Evolutionary conservation across 1,140 invertebrate species (phyloP).

Genomic region (Caenorhabditis inopinata): DNA sequence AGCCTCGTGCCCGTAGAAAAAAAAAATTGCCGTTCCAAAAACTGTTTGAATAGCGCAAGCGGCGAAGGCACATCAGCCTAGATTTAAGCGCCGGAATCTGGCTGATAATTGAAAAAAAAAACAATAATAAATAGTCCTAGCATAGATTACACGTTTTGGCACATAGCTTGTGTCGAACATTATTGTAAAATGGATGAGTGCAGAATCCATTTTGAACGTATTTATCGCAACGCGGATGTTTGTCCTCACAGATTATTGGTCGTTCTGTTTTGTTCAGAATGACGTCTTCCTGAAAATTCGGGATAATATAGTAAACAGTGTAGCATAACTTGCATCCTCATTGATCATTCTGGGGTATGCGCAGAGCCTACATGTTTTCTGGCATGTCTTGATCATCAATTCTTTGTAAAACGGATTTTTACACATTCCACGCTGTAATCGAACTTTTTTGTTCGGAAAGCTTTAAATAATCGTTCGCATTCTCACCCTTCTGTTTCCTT

Average conservation of each 20-base stretch:
- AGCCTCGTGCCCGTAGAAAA: too few relatives aligned
- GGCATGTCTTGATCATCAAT: slow-evolving; percentile 18
- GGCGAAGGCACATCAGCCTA: too few relatives aligned
- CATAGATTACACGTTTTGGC: slow-evolving; percentile 35
- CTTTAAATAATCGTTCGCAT: neutral
- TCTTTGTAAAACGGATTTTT: neutral
- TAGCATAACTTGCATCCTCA: slow-evolving; percentile 9
- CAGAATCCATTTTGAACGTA: slow-evolving; percentile 34
- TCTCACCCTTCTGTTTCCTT: neutral
- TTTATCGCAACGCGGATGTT: slow-evolving; percentile 14
- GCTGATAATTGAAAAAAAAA: too few relatives aligned
- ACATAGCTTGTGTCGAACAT: slow-evolving; percentile 17
- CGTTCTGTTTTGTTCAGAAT: neutral
- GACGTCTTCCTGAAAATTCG: neutral
- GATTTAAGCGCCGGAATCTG: too few relatives aligned
- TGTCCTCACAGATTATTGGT: slow-evolving; percentile 1
- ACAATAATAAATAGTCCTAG: neutral
- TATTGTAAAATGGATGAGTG: neutral
- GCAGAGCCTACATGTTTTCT: slow-evolving; percentile 21
- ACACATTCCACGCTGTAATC: slow-evolving; percentile 20
- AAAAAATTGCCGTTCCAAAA: too few relatives aligned
- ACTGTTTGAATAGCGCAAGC: too few relatives aligned
- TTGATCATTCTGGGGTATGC: neutral
- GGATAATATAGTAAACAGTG: too few relatives aligned
- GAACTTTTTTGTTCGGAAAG: neutral